Percentiles rank a stretch among this genome's conserved stretches.
Conservation (phyloP, 2,113 vertebrate genomes). For the Dendropsophus ebraccatus region DNA sequence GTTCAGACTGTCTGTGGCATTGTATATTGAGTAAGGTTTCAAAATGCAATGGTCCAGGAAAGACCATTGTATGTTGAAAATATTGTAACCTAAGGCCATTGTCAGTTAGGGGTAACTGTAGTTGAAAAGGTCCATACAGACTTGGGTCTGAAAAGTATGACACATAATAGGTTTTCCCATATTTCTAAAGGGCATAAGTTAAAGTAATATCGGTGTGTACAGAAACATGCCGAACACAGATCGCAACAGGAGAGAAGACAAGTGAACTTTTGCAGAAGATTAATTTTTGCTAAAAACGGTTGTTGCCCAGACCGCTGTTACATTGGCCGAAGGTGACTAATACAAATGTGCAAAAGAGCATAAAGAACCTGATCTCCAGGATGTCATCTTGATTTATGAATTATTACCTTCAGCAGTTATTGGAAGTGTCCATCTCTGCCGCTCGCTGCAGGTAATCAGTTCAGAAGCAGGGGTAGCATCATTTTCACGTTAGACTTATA, state of each 20-base stretch:
- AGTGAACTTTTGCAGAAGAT: neutral
- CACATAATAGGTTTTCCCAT: no score
- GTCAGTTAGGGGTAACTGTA: no score
- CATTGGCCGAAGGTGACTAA: neutral
- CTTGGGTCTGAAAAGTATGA: no score
- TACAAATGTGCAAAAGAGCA: constrained; percentile 32
- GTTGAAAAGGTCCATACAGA: no score
- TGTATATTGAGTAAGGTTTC: no score
- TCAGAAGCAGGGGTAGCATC: neutral
- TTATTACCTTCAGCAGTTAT: constrained; percentile 17
- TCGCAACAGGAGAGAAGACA: neutral
- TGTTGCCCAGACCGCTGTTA: neutral
- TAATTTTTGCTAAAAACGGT: neutral
- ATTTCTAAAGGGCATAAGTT: no score
- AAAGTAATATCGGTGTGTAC: neutral
- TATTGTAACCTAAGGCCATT: no score
- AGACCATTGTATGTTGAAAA: no score
- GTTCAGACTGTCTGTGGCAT: no score
- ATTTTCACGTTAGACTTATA: constrained; percentile 27
- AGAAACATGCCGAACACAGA: neutral
- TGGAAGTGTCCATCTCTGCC: constrained; percentile 38
- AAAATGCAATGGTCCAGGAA: no score
- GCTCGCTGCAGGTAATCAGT: constrained; percentile 22
- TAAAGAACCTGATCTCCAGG: constrained; percentile 21
- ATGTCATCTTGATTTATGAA: constrained; percentile 44